Evolutionary conservation across 2,888 invertebrate species (phyloP), one percentile per base, ranked within the genome.

Genomic region (Chymomyza fuscimana): DNA sequence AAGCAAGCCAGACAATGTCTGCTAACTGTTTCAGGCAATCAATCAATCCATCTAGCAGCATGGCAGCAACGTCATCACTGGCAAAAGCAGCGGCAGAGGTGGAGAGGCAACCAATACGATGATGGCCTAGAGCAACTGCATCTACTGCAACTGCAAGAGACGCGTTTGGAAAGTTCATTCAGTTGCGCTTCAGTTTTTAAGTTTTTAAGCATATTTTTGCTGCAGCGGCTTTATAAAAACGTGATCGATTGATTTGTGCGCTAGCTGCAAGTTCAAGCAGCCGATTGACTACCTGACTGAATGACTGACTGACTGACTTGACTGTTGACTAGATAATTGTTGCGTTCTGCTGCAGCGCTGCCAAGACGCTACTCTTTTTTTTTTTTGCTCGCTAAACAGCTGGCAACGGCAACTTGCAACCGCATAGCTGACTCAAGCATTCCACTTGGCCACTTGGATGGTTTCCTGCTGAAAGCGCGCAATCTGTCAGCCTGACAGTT

Each of bases 241-340:
- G 90, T 90, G 90, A 90, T 90, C 90, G 90, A 90, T 90, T 90
- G 90, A 90, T 89, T 90, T 89, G 88, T 88, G 89, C 78, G 87
- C 80, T 77, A 74, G 77, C 78, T 82, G 79, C 87, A 89, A 89
- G 90, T 90, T 90, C 90, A 90, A 90, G 88, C 77, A 89, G 89
- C 83, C 86, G 83, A 81, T 86, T 84, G 83, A 84, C 83, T 46
- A 7, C 5, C 32, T 5, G 32, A 7, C 32, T 5, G 32, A 32
- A 32, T 9, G 32, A 7, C 32, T 32, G 32, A 32, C 32, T 83
- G 83, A 83, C 51, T 69, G 25, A 65, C 84, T 82, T 86, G 80
- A 89, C 90, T 90, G 89, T 82, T 89, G 90, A 90, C 89, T 89
- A 90, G 89, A 90, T 90, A 90, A 90, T 90, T 90, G 90, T 89